Conservation (phyloP, 2,113 vertebrate genomes). For the Oreochromis tanganicae region DNA sequence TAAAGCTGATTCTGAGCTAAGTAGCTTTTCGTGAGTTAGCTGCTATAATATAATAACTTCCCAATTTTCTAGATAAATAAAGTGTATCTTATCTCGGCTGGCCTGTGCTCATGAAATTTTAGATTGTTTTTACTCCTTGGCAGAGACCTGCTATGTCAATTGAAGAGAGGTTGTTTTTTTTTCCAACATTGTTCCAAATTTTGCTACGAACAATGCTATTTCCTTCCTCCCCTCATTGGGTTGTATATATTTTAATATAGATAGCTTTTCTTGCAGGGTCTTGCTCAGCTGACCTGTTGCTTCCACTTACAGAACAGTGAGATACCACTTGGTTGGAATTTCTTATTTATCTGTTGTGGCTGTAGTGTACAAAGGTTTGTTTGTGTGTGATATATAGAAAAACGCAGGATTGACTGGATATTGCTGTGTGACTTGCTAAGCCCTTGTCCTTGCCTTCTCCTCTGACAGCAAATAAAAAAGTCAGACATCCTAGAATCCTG, state of each 20-base stretch:
- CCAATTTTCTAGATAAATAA: neutral
- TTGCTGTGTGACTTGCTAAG: slow-evolving; percentile 27
- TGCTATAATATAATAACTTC: neutral
- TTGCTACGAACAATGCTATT: neutral
- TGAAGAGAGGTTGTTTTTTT: neutral
- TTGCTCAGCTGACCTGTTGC: neutral
- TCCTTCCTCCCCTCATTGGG: neutral
- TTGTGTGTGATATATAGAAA: slow-evolving; percentile 31
- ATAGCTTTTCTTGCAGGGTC: neutral
- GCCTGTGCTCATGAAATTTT: neutral
- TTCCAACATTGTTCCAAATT: neutral
- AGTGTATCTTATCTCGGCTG: neutral
- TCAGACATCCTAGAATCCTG: slow-evolving; percentile 47
- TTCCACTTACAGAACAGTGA: neutral
- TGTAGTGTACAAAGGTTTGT: slow-evolving; percentile 19
- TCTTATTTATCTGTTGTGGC: slow-evolving; percentile 1
- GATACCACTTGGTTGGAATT: neutral
- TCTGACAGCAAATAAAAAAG: slow-evolving; percentile 59
- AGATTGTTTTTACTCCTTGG: neutral
- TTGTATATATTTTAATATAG: neutral
- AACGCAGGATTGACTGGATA: neutral
- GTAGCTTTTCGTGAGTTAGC: neutral
- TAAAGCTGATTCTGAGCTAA: neutral
- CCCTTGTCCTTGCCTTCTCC: slow-evolving; percentile 44
- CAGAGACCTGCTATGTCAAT: neutral